These are phyloP conservation scores for Cyphomyrus discorhynchus DNA, from an alignment of 2,113 vertebrate species.

Conservation along the genomic window DNA sequence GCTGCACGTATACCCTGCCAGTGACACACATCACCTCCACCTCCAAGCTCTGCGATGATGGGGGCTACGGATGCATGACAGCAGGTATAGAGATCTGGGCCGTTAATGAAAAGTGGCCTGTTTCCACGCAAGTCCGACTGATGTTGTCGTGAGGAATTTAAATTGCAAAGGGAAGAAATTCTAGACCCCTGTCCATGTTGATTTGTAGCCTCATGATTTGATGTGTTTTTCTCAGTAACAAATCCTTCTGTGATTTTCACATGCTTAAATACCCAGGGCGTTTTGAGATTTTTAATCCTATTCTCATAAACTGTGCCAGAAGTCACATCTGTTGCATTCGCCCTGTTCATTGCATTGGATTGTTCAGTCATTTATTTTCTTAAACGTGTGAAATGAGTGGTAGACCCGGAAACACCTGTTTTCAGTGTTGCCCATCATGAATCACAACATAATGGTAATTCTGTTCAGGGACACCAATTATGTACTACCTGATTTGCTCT, in stretches of 20 bases:
- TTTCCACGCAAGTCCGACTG: background rate
- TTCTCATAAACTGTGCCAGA: background rate
- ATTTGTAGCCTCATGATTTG: background rate
- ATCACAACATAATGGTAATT: constrained; percentile 5
- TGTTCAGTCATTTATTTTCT: background rate
- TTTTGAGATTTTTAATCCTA: background rate
- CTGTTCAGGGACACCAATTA: background rate
- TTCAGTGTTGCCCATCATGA: background rate
- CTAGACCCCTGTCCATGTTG: background rate
- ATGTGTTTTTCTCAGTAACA: background rate
- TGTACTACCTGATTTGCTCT: constrained; percentile 1
- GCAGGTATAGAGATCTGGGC: background rate
- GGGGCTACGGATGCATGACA: background rate
- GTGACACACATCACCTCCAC: background rate
- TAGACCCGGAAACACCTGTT: background rate
- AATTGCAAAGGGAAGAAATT: background rate
- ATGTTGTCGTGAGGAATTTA: background rate
- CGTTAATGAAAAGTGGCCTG: constrained; percentile 8
- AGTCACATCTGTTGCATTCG: background rate
- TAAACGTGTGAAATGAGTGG: constrained; percentile 9
- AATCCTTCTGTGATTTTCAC: background rate
- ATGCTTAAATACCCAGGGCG: background rate
- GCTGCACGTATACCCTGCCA: background rate
- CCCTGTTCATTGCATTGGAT: background rate
- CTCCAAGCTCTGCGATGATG: background rate